Percentiles rank a stretch among this genome's conserved stretches.
These are phyloP conservation scores for Ceramica pisi DNA, from an alignment of 2,888 invertebrate genomes.

Conservation along the genomic window DNA sequence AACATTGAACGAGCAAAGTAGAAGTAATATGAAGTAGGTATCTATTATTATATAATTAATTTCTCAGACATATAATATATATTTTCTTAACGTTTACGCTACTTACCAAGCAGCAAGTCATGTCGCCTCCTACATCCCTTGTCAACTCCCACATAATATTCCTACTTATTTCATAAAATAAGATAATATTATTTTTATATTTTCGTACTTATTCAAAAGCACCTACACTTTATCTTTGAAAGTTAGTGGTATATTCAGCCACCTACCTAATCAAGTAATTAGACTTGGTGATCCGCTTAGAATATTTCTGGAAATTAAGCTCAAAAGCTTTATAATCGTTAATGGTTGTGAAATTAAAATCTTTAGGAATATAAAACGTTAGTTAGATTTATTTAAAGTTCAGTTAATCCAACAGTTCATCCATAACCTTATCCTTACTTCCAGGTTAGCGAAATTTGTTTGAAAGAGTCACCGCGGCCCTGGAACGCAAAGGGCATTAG, in stretches of 20 bases:
- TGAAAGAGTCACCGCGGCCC: no score
- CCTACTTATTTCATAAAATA: not conserved
- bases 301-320: conserved; percentile 5
- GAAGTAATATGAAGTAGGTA: not conserved
- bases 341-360: conserved; percentile 10
- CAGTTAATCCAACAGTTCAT: no score
- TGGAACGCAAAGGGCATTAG: no score
- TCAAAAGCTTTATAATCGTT: conserved; percentile 4
- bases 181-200: not conserved
- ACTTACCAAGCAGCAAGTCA: not conserved
- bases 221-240: conserved; percentile 1
- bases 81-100: conserved; percentile 16
- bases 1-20: not conserved
- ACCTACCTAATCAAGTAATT: not conserved
- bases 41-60: not conserved
- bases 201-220: conserved; percentile 8
- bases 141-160: conserved; percentile 9
- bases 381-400: not conserved
- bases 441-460: no score
- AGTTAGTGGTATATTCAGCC: not conserved
- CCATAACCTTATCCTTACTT: no score
- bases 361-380: conserved; percentile 13
- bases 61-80: conserved; percentile 17
- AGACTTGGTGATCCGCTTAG: conserved; percentile 2
- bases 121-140: conserved; percentile 1